These are phyloP conservation scores for Drosophila nigromelanica DNA, from an alignment of 1,140 invertebrate genomes.

Conservation along the genomic window DNA sequence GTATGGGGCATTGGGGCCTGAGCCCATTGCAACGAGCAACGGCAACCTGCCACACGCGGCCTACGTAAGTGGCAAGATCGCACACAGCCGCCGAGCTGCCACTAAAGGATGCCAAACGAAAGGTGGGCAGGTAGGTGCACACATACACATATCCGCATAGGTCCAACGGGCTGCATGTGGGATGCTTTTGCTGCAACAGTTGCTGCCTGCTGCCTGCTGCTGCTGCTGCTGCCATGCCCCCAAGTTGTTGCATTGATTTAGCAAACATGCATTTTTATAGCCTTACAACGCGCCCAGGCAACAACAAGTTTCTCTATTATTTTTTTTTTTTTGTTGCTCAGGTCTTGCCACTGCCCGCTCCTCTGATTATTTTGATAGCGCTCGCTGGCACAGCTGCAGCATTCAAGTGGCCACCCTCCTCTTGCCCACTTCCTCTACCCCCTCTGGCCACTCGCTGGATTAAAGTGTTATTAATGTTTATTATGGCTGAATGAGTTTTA, in stretches of 20 bases:
- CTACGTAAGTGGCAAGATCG: slow-evolving; percentile 83
- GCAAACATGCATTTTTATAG: slow-evolving; percentile 83
- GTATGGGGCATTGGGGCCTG: slow-evolving; percentile 57
- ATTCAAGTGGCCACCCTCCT: not conserved
- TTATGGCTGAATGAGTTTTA: slow-evolving; percentile 82
- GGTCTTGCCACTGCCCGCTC: slow-evolving; percentile 10
- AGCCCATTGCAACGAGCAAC: slow-evolving; percentile 55
- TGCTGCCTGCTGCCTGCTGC: slow-evolving; percentile 24
- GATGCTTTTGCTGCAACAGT: slow-evolving; percentile 60
- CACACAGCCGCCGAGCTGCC: slow-evolving; percentile 62
- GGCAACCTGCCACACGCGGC: slow-evolving; percentile 82
- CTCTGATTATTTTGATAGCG: slow-evolving; percentile 81
- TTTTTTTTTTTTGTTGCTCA: slow-evolving; percentile 20
- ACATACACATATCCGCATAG: slow-evolving; percentile 27
- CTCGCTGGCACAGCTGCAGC: slow-evolving; percentile 60
- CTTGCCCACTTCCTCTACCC: slow-evolving; percentile 3
- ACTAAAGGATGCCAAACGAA: slow-evolving; percentile 77
- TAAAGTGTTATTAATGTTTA: slow-evolving; percentile 83
- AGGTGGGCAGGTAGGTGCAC: slow-evolving; percentile 66
- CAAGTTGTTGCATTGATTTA: slow-evolving; percentile 83
- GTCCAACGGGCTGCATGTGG: slow-evolving; percentile 69
- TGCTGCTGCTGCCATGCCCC: slow-evolving; percentile 70
- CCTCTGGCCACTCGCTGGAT: slow-evolving; percentile 48
- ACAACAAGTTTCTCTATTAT: slow-evolving; percentile 81
- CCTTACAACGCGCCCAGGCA: slow-evolving; percentile 78